Evolutionary conservation across 2,888 invertebrate genomes (phyloP), one percentile per base, ranked within the genome.

Genomic region (Tridacna gigas): DNA sequence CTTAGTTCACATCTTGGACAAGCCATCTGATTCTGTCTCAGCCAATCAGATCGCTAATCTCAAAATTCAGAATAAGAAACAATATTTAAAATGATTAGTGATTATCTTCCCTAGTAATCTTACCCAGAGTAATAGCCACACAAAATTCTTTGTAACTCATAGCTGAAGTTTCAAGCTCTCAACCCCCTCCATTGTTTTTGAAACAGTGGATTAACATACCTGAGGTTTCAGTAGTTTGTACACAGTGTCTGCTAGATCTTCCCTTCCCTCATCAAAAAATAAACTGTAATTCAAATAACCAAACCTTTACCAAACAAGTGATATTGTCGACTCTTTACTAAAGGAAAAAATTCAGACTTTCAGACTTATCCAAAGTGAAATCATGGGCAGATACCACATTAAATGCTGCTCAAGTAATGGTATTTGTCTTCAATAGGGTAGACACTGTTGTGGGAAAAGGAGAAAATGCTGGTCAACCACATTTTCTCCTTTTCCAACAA

Each of bases 221-320:
- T 90, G 84, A 74, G 91, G 88, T 82, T 92, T 92, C 9, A 94
- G 86, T 13, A 94, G 82, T 37, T 83, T 84, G 77, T 89, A 77
- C 28, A 93, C 86, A 0, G 89, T 87, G 11, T 88, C 81, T 13
- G 91, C 89, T 5, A 94, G 86, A 84, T 92, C 91, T 56, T 91
- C 83, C 82, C 93, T 90, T 47, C 92, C 93, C 15, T 92, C 92
- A 81, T 93, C 93, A 87, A 94, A 94, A 84, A 94, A 94, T 74
- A 94, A 88, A 89, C 94, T 94, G 90, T 67, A 77, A 79, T 67
- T 56, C 28, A 80, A 56, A 83, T 37, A 37, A 37, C 7, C 37
- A 37, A 37, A 37, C 37, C 37, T 37, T 37, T 37, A 37, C 37
- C 7, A 37, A 37, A 37, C 37, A 37, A 4, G 37, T 37, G 37